Evolutionary conservation across 53 echinoderm and acorn worm genomes (phyloP).

Genomic region (Holothuria scabra): DNA sequence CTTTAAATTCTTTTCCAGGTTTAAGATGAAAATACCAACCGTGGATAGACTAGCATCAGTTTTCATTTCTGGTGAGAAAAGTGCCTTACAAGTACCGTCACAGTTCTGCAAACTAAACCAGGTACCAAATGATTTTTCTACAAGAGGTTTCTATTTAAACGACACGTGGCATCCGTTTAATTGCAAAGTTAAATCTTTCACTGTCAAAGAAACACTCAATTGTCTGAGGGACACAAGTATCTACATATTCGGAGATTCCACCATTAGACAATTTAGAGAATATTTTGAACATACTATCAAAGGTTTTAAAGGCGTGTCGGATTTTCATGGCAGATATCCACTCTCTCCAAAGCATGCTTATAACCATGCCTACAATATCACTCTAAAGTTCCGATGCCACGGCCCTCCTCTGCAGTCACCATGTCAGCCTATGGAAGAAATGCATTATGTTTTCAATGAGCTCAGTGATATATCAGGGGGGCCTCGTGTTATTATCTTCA

Average conservation of each 20-base stretch:
- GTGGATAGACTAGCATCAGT: too few relatives aligned
- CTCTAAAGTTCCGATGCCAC: not conserved
- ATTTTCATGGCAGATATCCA: not conserved
- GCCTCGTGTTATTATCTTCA: not conserved
- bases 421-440: not conserved
- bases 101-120: not conserved
- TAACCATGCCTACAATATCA: not conserved
- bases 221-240: not conserved
- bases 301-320: not conserved
- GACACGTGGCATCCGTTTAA: slow-evolving; percentile 5
- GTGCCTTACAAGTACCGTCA: too few relatives aligned
- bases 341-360: not conserved
- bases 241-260: slow-evolving; percentile 11
- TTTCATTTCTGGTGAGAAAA: too few relatives aligned
- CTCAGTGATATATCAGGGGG: not conserved
- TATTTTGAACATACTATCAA: not conserved
- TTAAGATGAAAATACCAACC: too few relatives aligned
- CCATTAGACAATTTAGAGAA: not conserved
- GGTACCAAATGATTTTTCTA: not conserved
- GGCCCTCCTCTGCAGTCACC: not conserved
- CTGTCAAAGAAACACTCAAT: not conserved
- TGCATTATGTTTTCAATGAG: slow-evolving; percentile 1
- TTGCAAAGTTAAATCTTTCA: slow-evolving; percentile 9
- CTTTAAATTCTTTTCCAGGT: too few relatives aligned
- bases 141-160: not conserved